Base-by-base conservation (phyloP, 1,140 invertebrate species). In the Metopolophium dirhodum region DNA sequence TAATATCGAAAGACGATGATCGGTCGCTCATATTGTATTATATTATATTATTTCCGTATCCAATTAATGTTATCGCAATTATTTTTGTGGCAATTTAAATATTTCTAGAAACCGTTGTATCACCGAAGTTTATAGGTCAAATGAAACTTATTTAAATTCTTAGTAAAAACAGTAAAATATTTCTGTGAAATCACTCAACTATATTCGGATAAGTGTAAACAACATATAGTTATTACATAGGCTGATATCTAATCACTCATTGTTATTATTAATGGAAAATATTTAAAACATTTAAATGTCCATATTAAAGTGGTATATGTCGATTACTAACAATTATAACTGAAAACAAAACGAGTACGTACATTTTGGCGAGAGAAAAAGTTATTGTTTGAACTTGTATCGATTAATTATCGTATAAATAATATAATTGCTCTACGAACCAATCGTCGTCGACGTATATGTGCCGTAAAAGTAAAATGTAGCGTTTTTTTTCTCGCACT, bases 401-500 rank as follows among this genome's bases (percentile, higher is more conserved):
- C 30, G n/a, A n/a, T 49, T 88, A 88, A 88, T 88, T 49, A 88
- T 85, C 37, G 18, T 88, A 30, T 47, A 88, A 88, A 49, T 49
- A n/a, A 47, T 45, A 37, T n/a, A 30, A 88, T 49, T 88, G 30
- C 86, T 88, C 30, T 18, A n/a, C 18, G 45, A 47, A 14, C 47
- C 47, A 49, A 51, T 51, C 7, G 86, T 49, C n/a, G 86, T 87
- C 9, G 83, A 41, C 37, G 37, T 45, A 49, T n/a, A 49, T 9
- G 45, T 49, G 45, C 41, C 88, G n/a, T 83, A 92, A 92, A 92
- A 92, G 68, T 92, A 82, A 83, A 92, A 77, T 37, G 22, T 26
- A 37, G 35, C 83, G 9, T 35, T 92, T 91, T 47, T 91, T 92
- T 92, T 92, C 47, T 37, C 30, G 47, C 30, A 37, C 77, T 92